Base-by-base conservation (phyloP, 2,113 vertebrate genomes). In the Cavia aperea region DNA sequence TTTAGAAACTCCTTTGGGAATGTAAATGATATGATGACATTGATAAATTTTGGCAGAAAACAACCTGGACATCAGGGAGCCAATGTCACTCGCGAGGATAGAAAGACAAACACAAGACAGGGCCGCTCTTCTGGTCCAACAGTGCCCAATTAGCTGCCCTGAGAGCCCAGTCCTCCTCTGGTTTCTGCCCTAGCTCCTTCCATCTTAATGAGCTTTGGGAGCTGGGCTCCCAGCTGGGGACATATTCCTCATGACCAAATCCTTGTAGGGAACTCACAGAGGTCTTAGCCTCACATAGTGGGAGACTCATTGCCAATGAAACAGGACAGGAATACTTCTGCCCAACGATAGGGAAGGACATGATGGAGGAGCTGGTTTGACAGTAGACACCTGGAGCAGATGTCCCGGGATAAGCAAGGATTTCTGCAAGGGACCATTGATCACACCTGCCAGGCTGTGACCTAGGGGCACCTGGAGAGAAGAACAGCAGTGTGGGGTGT, bases 311-410 rank as follows among this genome's bases (percentile, higher is more conserved):
- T 26, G 0, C 10, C 49, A 14, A 31, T 43, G 7, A 23, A n/a
- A 51, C 6, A 9, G 39, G 33, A 56, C 1, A 21, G 93, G 56
- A 14, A 19, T n/a, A 13, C 6, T 66, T 63, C 4, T 84, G 1
- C 49, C 43, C 14, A 3, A 23, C 36, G 18, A 60, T n/a, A 75
- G 29, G 10, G 39, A 26, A 14, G 29, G 33, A 14, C 43, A 1
- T 8, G 12, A n/a, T 49, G 51, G 13, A n/a, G 7, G 1, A 3
- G 7, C 2, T 4, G 6, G 33, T 39, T 16, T 0, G 39, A 10
- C 2, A 29, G 7, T 31, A 18, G 21, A 15, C 7, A 5, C 43
- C 65, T 89, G 33, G 54, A 19, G 54, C 8, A 72, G 54, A 29
- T 49, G 39, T 1, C 1, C 51, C 18, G 9, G 4, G 21, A 26